Evolutionary conservation across 2,888 invertebrate genomes (phyloP), one percentile per base, ranked within the genome.

Genomic region (Dascillus cervinus): DNA sequence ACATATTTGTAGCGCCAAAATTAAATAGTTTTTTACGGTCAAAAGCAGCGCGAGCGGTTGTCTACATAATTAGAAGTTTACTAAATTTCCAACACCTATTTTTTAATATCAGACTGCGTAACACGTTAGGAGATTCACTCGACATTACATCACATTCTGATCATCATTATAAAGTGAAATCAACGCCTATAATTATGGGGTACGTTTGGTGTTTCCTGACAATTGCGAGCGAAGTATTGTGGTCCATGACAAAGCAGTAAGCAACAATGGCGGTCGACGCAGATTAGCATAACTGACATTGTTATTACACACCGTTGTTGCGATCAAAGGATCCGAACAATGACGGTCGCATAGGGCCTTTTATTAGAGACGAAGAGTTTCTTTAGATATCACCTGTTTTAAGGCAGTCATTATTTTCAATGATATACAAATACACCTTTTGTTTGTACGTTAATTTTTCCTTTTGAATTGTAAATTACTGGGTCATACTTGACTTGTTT

Each of bases 251-350:
- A 32, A 20, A 26, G 42, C 44, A 41, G 35, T 25, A 43, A 38
- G 23, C 44, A 37, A 42, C 44, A 45, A 44, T 44, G 41, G 41
- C 37, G 32, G 34, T 32, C 35, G 27, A 23, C 26, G 24, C 29
- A 31, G 41, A 42, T 41, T 41, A 41, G 39, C 37, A 39, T 41
- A 44, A 37, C 44, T 42, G 37, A 39, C 41, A 44, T 39, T 44
- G 39, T 44, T 44, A 41, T 44, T 44, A 39, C 34, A 33, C 31
- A 32, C 31, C 36, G 27, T 20, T n/a, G 27, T 25, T 13, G 17
- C 39, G 35, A 36, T 44, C 44, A 44, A 43, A 43, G 38, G 33
- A 15, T 10, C 35, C 21, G 34, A 38, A 36, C 32, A 33, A 37
- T 32, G 20, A 36, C 22, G 15, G 27, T 34, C 31, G 28, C 21